These are phyloP conservation scores for Bacillus rossius DNA, from an alignment of 1,140 invertebrate genomes.

Conservation along the genomic window DNA sequence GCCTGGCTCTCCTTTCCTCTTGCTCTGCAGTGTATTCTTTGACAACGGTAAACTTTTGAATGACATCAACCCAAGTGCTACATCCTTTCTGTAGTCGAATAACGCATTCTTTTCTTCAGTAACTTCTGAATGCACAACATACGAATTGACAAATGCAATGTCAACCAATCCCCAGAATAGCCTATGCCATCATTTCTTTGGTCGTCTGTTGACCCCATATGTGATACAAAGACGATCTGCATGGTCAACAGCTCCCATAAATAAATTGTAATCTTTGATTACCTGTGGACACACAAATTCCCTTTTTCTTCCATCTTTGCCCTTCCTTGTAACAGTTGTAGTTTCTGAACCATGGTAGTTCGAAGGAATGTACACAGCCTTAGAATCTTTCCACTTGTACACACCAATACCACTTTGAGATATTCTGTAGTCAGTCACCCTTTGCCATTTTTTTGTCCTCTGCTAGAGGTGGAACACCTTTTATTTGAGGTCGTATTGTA, in stretches of 20 bases:
- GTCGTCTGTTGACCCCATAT: slow-evolving; percentile 31
- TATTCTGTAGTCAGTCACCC: slow-evolving; percentile 32
- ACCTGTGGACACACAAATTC: slow-evolving; percentile 17
- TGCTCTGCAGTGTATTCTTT: no score
- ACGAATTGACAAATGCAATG: slow-evolving; percentile 18
- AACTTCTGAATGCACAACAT: slow-evolving; percentile 9
- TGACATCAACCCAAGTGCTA: no score
- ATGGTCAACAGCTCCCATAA: slow-evolving; percentile 30
- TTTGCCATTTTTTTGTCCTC: slow-evolving; percentile 33
- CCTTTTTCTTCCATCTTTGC: no score
- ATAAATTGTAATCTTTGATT: slow-evolving; percentile 27
- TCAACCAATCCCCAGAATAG: slow-evolving; percentile 19
- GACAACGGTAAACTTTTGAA: no score
- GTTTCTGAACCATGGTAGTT: slow-evolving; percentile 34
- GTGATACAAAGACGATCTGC: slow-evolving; percentile 32
- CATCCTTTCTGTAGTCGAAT: neutral
- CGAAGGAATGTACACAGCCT: slow-evolving; percentile 34
- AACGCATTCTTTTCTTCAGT: slow-evolving; percentile 7
- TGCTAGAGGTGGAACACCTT: slow-evolving; percentile 24
- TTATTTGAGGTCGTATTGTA: slow-evolving; percentile 21
- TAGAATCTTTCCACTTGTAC: slow-evolving; percentile 40
- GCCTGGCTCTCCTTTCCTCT: no score
- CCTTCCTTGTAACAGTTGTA: no score
- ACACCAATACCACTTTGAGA: slow-evolving; percentile 33
- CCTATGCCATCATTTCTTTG: slow-evolving; percentile 19